These are phyloP conservation scores for Pomatostomus ruficeps DNA, from an alignment of 2,113 vertebrate species.

Conservation along the genomic window DNA sequence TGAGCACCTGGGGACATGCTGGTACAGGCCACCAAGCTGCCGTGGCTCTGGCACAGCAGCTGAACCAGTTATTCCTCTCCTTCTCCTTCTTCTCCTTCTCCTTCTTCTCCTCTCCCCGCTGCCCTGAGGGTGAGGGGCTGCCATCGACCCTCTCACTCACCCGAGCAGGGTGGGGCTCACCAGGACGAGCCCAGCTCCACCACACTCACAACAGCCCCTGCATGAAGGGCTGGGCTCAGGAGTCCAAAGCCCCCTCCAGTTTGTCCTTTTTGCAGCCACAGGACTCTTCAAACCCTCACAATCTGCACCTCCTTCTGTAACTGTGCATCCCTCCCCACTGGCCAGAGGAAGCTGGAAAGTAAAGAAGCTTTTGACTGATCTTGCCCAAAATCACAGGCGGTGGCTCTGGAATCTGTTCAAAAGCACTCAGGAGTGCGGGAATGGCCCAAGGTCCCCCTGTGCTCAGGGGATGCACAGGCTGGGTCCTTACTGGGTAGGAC, in stretches of 20 bases:
- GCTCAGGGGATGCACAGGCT: not conserved
- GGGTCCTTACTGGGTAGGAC: not conserved
- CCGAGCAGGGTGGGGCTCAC: too few relatives aligned
- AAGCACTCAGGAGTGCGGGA: not conserved
- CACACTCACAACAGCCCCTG: not conserved
- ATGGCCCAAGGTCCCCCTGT: not conserved
- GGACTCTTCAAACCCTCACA: not conserved
- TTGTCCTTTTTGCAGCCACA: not conserved
- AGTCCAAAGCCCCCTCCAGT: not conserved
- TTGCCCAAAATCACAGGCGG: not conserved
- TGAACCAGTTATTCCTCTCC: not conserved
- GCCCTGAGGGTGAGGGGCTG: too few relatives aligned
- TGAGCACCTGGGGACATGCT: accelerated
- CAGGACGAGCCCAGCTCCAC: not conserved
- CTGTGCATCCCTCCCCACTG: accelerated
- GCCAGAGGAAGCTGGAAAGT: not conserved
- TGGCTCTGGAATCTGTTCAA: not conserved
- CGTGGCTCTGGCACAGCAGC: not conserved
- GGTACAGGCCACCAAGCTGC: not conserved
- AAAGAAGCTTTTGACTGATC: not conserved
- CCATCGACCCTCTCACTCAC: too few relatives aligned
- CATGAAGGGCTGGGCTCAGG: not conserved
- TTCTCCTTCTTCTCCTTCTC: too few relatives aligned
- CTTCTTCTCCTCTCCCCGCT: too few relatives aligned
- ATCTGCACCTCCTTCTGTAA: not conserved